Conservation (phyloP, 2,888 invertebrate species). For the Sinelater perroti region DNA sequence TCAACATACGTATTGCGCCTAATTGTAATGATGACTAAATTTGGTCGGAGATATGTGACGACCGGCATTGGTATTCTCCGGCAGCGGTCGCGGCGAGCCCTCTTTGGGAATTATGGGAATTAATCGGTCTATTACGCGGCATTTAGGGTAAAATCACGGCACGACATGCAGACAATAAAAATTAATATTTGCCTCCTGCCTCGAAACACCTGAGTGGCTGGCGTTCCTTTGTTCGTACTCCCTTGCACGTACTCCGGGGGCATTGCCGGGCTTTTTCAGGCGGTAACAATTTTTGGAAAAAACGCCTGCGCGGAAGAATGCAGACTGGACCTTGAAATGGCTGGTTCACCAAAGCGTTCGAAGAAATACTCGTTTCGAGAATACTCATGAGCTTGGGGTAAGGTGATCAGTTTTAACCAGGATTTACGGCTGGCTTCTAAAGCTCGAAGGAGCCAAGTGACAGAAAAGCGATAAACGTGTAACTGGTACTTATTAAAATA, state of each 20-base stretch:
- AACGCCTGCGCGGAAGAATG: not conserved
- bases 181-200: conserved; percentile 41
- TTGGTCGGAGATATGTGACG: conserved; percentile 43
- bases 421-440: no score
- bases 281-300: conserved; percentile 5
- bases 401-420: no score
- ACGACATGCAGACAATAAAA: conserved; percentile 40
- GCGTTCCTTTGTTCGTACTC: not conserved
- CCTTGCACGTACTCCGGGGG: not conserved
- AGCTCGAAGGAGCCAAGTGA: no score
- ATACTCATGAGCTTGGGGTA: no score
- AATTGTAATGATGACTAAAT: conserved; percentile 45
- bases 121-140: conserved; percentile 40
- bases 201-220: conserved; percentile 23
- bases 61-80: conserved; percentile 41
- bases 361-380: not conserved
- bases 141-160: conserved; percentile 43
- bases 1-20: conserved; percentile 44
- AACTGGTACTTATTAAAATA: no score
- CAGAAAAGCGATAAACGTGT: no score
- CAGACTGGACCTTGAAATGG: not conserved
- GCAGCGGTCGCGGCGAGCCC: conserved; percentile 30
- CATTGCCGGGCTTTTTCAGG: not conserved
- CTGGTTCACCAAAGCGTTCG: not conserved
- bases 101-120: conserved; percentile 39